A percentile compares a stretch with the other conserved stretches of the same genome.
These are phyloP conservation scores for Pegoplata infirma DNA, from an alignment of 2,888 invertebrate genomes.

Conservation along the genomic window DNA sequence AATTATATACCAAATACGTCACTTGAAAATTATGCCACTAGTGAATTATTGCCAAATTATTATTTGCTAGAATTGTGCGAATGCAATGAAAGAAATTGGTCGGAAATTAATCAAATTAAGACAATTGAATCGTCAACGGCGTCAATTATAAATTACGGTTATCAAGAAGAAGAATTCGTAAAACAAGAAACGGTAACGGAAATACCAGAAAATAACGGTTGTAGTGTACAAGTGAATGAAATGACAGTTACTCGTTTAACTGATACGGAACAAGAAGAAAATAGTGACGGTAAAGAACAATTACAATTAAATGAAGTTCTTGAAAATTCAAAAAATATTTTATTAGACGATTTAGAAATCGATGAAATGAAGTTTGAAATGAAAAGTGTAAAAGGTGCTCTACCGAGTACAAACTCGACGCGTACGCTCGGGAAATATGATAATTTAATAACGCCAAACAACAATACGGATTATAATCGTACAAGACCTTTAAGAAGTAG, in stretches of 20 bases:
- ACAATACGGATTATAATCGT: neutral
- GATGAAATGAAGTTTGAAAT: slow-evolving; percentile 72
- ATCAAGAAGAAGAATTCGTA: neutral
- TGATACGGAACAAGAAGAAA: slow-evolving; percentile 5
- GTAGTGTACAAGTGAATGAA: neutral
- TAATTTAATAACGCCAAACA: neutral
- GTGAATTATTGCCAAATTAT: slow-evolving; percentile 54
- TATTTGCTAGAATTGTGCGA: slow-evolving; percentile 20
- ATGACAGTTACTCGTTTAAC: slow-evolving; percentile 5
- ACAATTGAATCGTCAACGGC: neutral
- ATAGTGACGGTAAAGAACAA: neutral
- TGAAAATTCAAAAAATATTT: slow-evolving; percentile 20
- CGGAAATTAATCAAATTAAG: slow-evolving; percentile 40
- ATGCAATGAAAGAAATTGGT: slow-evolving; percentile 8
- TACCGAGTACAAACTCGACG: slow-evolving; percentile 56
- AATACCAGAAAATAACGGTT: neutral
- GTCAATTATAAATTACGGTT: neutral
- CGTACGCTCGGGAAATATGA: slow-evolving; percentile 41
- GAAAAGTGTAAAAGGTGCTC: slow-evolving; percentile 63
- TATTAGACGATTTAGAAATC: slow-evolving; percentile 4
- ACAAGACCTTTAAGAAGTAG: neutral
- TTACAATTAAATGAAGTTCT: slow-evolving; percentile 4
- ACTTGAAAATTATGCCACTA: slow-evolving; percentile 28
- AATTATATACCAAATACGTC: slow-evolving; percentile 46
- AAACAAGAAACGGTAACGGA: slow-evolving; percentile 7